Conservation (phyloP, 1,140 invertebrate species). For the Sipha flava region DNA sequence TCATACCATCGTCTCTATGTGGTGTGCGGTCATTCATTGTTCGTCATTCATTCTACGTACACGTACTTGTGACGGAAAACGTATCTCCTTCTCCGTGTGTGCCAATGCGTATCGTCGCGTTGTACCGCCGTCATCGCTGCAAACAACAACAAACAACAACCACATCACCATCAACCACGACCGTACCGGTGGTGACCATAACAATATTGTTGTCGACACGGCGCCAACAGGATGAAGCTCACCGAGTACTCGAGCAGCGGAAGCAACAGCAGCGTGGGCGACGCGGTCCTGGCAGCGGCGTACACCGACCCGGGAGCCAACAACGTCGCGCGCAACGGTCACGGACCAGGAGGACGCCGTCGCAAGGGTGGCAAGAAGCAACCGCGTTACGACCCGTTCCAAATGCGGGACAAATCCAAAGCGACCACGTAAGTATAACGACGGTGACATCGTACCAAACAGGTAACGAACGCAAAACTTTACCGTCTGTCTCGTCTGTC, state of each 20-base stretch:
- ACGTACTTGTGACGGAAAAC: neutral
- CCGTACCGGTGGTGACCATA: too few species aligned
- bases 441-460: too few species aligned
- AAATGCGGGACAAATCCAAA: neutral
- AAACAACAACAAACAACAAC: neutral
- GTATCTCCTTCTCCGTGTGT: neutral
- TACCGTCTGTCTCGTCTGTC: too few species aligned
- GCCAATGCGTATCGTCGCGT: neutral
- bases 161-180: neutral
- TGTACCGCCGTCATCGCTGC: neutral
- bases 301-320: neutral
- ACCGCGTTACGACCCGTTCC: neutral
- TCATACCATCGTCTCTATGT: neutral
- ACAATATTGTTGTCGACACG: neutral
- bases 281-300: neutral
- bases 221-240: neutral
- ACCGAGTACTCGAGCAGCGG: neutral
- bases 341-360: neutral
- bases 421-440: neutral
- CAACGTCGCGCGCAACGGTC: neutral
- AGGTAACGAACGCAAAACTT: too few species aligned
- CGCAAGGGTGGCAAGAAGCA: neutral
- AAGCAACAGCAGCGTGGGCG: neutral
- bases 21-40: neutral
- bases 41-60: neutral